Evolutionary conservation across 2,888 invertebrate species (phyloP).

Genomic region (Agriopis marginaria): DNA sequence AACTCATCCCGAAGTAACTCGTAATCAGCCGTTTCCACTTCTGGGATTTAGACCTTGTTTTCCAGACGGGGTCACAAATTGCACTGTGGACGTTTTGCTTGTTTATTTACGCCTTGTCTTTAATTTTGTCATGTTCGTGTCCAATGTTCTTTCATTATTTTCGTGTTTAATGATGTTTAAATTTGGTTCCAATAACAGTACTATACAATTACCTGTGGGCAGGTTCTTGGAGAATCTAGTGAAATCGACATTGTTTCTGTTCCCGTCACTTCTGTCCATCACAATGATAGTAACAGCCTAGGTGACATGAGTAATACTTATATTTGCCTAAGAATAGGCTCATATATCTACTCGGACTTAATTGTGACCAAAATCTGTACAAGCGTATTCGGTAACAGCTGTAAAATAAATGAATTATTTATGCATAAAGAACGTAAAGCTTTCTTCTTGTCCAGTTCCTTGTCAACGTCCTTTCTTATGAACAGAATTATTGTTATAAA

Average conservation of each 20-base stretch:
- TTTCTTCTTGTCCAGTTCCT: slow-evolving; percentile 1
- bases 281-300: neutral
- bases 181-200: neutral
- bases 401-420: neutral
- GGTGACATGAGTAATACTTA: too few species aligned
- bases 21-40: slow-evolving; percentile 18
- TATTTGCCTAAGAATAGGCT: neutral
- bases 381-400: neutral
- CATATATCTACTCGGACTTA: neutral
- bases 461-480: slow-evolving; percentile 4
- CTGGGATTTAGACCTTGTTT: slow-evolving; percentile 18
- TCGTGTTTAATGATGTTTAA: neutral
- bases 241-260: neutral
- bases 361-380: neutral
- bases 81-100: slow-evolving; percentile 4
- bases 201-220: neutral
- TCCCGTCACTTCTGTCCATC: neutral
- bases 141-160: neutral
- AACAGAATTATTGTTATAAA: slow-evolving; percentile 21
- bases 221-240: neutral
- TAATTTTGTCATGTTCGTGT: neutral
- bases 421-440: slow-evolving; percentile 1
- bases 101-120: slow-evolving; percentile 14
- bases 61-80: slow-evolving; percentile 13
- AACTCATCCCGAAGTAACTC: slow-evolving; percentile 7